Evolutionary conservation across 2,113 vertebrate genomes (phyloP).

Genomic region (Gadus macrocephalus): DNA sequence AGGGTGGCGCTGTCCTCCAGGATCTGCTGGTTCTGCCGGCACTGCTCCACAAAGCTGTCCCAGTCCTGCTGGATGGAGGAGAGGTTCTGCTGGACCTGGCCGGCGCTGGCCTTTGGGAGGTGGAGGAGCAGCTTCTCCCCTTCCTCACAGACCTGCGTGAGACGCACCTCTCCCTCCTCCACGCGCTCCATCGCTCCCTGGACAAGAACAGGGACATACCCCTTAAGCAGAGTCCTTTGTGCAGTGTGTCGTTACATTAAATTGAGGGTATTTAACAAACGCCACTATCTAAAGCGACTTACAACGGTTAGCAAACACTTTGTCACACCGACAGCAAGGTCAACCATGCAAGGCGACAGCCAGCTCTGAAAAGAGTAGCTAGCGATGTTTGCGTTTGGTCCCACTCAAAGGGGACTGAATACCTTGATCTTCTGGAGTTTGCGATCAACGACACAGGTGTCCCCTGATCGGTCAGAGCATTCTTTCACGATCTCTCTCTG

Average conservation of each 20-base stretch:
- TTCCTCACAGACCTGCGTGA: slow-evolving; percentile 83
- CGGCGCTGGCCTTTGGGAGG: slow-evolving; percentile 81
- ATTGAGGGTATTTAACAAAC: no score
- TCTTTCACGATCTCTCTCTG: slow-evolving; percentile 82
- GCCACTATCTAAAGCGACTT: no score
- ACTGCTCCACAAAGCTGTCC: slow-evolving; percentile 85
- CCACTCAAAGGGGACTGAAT: slow-evolving; percentile 5
- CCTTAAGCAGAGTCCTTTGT: no score
- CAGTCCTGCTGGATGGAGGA: slow-evolving; percentile 86
- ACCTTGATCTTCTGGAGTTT: slow-evolving; percentile 91
- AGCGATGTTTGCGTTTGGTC: neutral
- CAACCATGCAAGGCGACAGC: no score
- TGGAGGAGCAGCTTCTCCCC: slow-evolving; percentile 84
- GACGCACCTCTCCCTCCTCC: slow-evolving; percentile 80
- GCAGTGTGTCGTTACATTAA: no score
- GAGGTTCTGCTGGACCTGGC: slow-evolving; percentile 85
- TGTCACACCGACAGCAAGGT: no score
- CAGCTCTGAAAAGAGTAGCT: neutral
- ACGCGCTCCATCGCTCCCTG: slow-evolving; percentile 82
- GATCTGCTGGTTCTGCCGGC: slow-evolving; percentile 82
- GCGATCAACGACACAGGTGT: slow-evolving; percentile 82
- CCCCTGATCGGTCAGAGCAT: slow-evolving; percentile 84
- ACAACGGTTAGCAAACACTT: no score
- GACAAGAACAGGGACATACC: neutral
- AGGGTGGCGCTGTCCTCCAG: slow-evolving; percentile 82